These are phyloP conservation scores for Drosophila rubida DNA, from an alignment of 2,888 invertebrate genomes.

Conservation along the genomic window DNA sequence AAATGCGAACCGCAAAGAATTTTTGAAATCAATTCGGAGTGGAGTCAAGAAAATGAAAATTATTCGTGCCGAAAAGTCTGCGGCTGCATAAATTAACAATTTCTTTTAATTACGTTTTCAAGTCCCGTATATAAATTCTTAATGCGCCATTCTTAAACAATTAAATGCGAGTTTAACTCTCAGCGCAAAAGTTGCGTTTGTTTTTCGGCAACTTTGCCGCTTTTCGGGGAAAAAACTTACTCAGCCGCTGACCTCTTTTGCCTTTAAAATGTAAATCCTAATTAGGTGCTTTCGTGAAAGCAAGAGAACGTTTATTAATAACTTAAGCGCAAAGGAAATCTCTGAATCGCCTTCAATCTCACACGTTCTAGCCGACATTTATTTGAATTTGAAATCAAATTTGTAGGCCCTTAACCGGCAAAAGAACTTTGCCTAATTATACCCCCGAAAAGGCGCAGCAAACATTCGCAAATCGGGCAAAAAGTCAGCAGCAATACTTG, in stretches of 20 bases:
- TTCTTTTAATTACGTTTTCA: slow-evolving; percentile 75
- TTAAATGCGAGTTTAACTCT: slow-evolving; percentile 27
- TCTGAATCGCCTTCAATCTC: not conserved
- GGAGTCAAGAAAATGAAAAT: slow-evolving; percentile 20
- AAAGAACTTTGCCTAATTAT: slow-evolving; percentile 52
- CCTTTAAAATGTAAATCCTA: not conserved
- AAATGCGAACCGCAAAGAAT: slow-evolving; percentile 39
- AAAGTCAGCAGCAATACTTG: slow-evolving; percentile 50
- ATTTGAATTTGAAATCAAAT: slow-evolving; percentile 23
- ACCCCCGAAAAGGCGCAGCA: slow-evolving; percentile 19
- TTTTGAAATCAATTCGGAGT: slow-evolving; percentile 17
- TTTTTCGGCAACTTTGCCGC: not conserved
- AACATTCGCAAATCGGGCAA: slow-evolving; percentile 38
- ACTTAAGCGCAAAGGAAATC: not conserved
- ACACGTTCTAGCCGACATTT: not conserved
- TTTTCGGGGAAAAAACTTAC: not conserved
- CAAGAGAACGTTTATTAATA: not conserved
- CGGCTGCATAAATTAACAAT: slow-evolving; percentile 53
- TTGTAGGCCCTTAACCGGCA: not conserved
- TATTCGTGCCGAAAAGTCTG: slow-evolving; percentile 14
- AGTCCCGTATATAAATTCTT: slow-evolving; percentile 37
- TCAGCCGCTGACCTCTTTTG: slow-evolving; percentile 17
- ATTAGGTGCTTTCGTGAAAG: slow-evolving; percentile 2
- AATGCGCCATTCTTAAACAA: slow-evolving; percentile 46
- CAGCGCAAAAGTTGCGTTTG: not conserved